Conservation (phyloP, 2,797 vertebrate genomes). For the Lemur catta region DNA sequence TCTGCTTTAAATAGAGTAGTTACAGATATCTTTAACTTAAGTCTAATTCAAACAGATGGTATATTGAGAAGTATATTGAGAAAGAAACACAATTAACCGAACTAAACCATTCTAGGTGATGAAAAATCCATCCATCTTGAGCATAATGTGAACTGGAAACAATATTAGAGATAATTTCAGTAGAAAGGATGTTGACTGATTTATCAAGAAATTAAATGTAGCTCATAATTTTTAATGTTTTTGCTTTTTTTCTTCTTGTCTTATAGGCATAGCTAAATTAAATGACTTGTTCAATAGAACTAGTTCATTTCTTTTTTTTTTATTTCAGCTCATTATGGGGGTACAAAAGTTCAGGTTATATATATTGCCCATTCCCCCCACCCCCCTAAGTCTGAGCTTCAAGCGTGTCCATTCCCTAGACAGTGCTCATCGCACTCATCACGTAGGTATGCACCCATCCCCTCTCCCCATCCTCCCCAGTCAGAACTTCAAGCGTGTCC, state of each 20-base stretch:
- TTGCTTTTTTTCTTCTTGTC: constrained; percentile 13
- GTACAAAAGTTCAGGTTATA: no score
- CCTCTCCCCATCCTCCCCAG: no score
- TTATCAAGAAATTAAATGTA: constrained; percentile 13
- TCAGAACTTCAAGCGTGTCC: no score
- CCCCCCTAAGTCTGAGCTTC: no score
- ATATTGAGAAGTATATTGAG: constrained; percentile 47
- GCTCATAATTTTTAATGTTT: background rate
- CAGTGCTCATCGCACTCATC: no score
- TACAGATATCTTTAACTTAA: constrained; percentile 52
- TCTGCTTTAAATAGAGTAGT: constrained; percentile 38
- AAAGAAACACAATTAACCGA: constrained; percentile 54
- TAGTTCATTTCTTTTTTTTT: background rate
- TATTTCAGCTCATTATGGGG: no score
- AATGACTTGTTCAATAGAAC: background rate
- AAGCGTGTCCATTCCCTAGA: no score
- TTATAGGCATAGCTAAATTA: background rate
- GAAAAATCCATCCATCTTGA: constrained; percentile 28
- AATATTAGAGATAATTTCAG: constrained; percentile 32
- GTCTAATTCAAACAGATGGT: constrained; percentile 41
- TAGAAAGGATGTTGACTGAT: background rate
- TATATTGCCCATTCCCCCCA: no score
- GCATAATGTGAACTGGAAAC: constrained; percentile 23
- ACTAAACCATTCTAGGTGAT: constrained; percentile 18
- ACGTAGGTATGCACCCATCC: no score